phyloP scores from a whole-genome alignment of 2,888 invertebrate species.

The Zele albiditarsus region DNA sequence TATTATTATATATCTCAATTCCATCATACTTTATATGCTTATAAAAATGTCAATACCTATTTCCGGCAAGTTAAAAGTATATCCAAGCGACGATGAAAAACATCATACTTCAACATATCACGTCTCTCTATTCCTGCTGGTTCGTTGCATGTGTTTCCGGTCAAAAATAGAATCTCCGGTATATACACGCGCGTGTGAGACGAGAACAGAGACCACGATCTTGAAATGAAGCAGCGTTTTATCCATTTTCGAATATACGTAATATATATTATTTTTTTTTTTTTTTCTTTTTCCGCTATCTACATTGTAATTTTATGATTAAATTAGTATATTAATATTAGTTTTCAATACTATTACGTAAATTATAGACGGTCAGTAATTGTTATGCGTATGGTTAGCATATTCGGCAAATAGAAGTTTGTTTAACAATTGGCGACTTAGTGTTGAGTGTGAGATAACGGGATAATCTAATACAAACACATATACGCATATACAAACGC shows the following conservation, averaged over 20 bases:
- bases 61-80: background rate
- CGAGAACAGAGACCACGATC: background rate
- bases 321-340: background rate
- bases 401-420: constrained; percentile 21
- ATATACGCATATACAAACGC: constrained; percentile 29
- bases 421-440: background rate
- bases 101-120: background rate
- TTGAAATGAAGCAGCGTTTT: constrained; percentile 25
- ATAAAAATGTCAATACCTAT: constrained; percentile 4
- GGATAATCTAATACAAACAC: constrained; percentile 19
- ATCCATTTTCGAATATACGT: background rate
- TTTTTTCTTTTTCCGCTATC: background rate
- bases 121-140: background rate
- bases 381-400: background rate
- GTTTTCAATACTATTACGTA: background rate
- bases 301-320: no score
- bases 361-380: constrained; percentile 5
- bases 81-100: background rate
- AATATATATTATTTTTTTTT: constrained; percentile 12
- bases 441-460: constrained; percentile 31
- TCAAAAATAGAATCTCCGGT: constrained; percentile 30
- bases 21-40: background rate
- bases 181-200: background rate
- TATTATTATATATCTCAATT: background rate
- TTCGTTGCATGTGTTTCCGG: constrained; percentile 33